phyloP scores from a whole-genome alignment of 1,140 invertebrate genomes.

The Drosophila sturtevanti region DNA sequence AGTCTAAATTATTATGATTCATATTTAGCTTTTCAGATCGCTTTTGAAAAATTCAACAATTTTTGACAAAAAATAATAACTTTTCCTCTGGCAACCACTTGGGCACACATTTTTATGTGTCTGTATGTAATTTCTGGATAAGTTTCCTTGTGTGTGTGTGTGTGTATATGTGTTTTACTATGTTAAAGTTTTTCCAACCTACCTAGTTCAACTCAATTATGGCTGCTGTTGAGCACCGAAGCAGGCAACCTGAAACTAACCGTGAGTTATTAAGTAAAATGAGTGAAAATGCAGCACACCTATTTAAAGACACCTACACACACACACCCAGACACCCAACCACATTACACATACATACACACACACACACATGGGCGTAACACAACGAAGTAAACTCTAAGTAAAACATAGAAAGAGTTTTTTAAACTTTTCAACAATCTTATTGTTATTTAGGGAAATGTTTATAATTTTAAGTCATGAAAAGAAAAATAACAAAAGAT shows the following conservation, averaged over 20 bases:
- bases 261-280: slow-evolving; percentile 46
- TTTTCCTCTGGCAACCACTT: background rate
- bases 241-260: slow-evolving; percentile 1
- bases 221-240: background rate
- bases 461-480: too few species aligned
- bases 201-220: slow-evolving; percentile 44
- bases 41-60: background rate
- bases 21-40: background rate
- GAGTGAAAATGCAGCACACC: slow-evolving; percentile 27
- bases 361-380: background rate
- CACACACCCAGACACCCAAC: slow-evolving; percentile 4
- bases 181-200: background rate
- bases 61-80: background rate
- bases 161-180: background rate
- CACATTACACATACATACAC: background rate
- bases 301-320: slow-evolving; percentile 12
- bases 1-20: slow-evolving; percentile 1
- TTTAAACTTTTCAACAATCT: too few species aligned
- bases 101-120: background rate
- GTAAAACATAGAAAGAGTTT: too few species aligned
- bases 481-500: too few species aligned
- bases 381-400: background rate
- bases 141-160: background rate
- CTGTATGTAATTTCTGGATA: background rate
- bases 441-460: too few species aligned